Evolutionary conservation across 2,113 vertebrate species (phyloP).

Genomic region (Megaleporinus macrocephalus): DNA sequence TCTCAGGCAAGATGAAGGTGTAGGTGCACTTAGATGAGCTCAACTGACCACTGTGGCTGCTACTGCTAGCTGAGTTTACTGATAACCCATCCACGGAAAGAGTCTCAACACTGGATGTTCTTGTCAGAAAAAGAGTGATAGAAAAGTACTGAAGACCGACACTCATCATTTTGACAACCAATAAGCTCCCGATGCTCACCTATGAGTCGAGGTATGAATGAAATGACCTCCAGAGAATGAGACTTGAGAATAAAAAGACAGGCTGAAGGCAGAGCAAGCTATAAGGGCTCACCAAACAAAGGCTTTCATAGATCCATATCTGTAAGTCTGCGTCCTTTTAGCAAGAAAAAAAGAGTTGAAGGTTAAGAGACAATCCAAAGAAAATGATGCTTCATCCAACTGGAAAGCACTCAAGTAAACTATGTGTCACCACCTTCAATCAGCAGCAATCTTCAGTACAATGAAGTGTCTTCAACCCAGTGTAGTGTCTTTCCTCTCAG

Average conservation of each 20-base stretch:
- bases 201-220: neutral
- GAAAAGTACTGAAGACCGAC: neutral
- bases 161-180: slow-evolving; percentile 3
- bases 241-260: neutral
- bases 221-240: neutral
- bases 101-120: neutral
- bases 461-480: neutral
- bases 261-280: neutral
- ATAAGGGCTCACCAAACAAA: neutral
- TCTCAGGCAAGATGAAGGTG: slow-evolving; percentile 82
- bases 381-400: neutral
- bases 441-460: neutral
- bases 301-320: neutral
- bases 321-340: neutral
- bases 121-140: neutral
- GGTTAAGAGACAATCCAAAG: neutral
- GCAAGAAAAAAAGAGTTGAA: neutral
- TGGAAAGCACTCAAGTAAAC: neutral
- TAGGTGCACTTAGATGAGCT: slow-evolving; percentile 86
- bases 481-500: neutral
- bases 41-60: slow-evolving; percentile 74
- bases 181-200: neutral
- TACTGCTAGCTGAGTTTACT: slow-evolving; percentile 47
- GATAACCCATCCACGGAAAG: slow-evolving; percentile 60
- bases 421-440: neutral